Conservation (phyloP, 2,113 vertebrate genomes). For the Melanerpes aurifrons region DNA sequence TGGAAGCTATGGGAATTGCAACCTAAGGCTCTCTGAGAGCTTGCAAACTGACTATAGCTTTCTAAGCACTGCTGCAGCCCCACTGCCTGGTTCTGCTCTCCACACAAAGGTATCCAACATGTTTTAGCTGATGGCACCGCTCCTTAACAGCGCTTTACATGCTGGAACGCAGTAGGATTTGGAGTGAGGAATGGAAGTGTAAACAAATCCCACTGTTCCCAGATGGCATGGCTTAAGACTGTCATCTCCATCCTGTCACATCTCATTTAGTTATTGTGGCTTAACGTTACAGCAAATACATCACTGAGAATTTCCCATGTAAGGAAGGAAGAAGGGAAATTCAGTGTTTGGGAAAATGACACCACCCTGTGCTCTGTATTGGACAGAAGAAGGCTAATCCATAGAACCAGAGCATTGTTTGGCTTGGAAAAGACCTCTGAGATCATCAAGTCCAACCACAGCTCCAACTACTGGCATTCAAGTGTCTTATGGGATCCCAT, state of each 20-base stretch:
- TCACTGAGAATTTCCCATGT: neutral
- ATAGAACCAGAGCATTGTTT: too few relatives aligned
- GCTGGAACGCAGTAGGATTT: neutral
- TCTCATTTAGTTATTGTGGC: slow-evolving; percentile 9
- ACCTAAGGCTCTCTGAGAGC: neutral
- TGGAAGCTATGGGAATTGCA: neutral
- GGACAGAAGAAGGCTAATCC: too few relatives aligned
- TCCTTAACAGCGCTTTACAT: slow-evolving; percentile 8
- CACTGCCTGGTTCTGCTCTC: neutral
- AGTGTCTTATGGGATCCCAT: too few relatives aligned
- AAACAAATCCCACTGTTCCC: slow-evolving; percentile 61
- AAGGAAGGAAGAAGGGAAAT: neutral
- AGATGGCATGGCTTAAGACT: slow-evolving; percentile 46
- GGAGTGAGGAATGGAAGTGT: slow-evolving; percentile 28
- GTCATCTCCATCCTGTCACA: slow-evolving; percentile 35
- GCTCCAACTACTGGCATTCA: too few relatives aligned
- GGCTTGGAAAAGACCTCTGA: too few relatives aligned
- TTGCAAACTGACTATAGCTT: neutral
- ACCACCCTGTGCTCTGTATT: too few relatives aligned
- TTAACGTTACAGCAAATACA: neutral
- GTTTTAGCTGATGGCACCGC: neutral
- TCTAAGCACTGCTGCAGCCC: neutral
- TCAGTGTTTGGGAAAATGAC: neutral
- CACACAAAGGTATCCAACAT: neutral
- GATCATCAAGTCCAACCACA: too few relatives aligned